These are phyloP conservation scores for Thaumetopoea pityocampa DNA, from an alignment of 1,140 invertebrate species.

Conservation along the genomic window DNA sequence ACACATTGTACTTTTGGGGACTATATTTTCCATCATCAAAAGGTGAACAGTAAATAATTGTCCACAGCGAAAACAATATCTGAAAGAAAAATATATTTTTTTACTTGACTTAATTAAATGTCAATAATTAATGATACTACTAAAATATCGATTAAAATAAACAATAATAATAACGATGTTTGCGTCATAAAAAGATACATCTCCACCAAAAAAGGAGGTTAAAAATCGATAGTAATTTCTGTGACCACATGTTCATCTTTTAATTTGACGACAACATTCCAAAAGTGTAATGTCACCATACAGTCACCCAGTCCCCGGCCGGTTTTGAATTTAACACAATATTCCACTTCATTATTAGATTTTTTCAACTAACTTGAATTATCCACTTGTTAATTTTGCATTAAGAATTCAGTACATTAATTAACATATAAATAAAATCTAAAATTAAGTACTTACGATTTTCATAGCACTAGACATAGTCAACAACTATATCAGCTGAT, in stretches of 20 bases:
- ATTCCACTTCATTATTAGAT: too few species aligned
- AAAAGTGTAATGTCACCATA: constrained; percentile 13
- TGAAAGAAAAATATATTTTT: constrained; percentile 28
- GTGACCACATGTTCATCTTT: constrained; percentile 1
- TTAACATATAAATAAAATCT: background rate
- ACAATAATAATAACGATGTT: too few species aligned
- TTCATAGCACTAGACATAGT: constrained; percentile 40
- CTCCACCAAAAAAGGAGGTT: too few species aligned
- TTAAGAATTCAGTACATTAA: background rate
- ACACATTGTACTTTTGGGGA: constrained; percentile 36
- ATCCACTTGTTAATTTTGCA: too few species aligned
- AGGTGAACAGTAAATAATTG: constrained; percentile 37
- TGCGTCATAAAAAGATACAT: too few species aligned
- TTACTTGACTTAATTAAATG: constrained; percentile 2
- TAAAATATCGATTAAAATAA: too few species aligned
- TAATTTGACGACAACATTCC: constrained; percentile 4
- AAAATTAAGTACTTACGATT: constrained; percentile 39
- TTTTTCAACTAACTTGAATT: too few species aligned
- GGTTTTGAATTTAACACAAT: too few species aligned
- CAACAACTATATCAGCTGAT: background rate
- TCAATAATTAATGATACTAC: too few species aligned
- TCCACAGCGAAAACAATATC: constrained; percentile 37
- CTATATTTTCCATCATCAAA: constrained; percentile 60
- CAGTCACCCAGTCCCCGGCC: too few species aligned
- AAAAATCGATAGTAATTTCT: too few species aligned